phyloP scores from a whole-genome alignment of 2,113 vertebrate species.

The Ochotona princeps region DNA sequence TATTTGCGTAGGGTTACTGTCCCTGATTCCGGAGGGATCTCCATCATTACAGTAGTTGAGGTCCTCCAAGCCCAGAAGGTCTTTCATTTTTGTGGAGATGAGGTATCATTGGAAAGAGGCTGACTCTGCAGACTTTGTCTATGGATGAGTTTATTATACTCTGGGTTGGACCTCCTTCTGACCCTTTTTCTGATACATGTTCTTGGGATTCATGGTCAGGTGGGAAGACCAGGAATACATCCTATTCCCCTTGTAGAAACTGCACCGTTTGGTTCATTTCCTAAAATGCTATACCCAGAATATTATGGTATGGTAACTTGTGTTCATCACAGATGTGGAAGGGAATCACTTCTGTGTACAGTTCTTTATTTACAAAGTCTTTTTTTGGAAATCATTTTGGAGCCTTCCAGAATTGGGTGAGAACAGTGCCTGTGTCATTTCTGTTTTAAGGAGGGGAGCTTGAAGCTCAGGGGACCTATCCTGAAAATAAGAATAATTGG shows the following conservation, averaged over 20 bases:
- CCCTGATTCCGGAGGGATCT: neutral
- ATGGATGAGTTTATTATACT: neutral
- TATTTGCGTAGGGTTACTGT: neutral
- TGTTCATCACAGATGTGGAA: neutral
- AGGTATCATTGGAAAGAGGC: neutral
- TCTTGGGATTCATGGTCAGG: neutral
- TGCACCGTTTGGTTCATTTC: neutral
- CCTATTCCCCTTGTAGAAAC: neutral
- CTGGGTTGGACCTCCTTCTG: neutral
- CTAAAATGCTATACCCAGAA: neutral
- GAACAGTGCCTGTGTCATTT: neutral
- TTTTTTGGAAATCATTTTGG: neutral
- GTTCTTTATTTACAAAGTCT: neutral
- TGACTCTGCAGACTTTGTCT: neutral
- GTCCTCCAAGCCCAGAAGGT: neutral
- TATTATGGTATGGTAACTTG: neutral
- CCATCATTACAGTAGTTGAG: neutral
- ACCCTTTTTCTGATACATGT: neutral
- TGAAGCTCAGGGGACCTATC: neutral
- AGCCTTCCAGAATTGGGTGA: neutral
- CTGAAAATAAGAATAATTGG: neutral
- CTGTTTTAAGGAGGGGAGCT: neutral
- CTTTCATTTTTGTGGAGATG: neutral
- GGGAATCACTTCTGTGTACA: neutral
- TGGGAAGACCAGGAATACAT: neutral